Percentiles rank a stretch among this genome's conserved stretches.
Conservation (phyloP, 2,888 invertebrate species). For the Ennomos fuscantarius region DNA sequence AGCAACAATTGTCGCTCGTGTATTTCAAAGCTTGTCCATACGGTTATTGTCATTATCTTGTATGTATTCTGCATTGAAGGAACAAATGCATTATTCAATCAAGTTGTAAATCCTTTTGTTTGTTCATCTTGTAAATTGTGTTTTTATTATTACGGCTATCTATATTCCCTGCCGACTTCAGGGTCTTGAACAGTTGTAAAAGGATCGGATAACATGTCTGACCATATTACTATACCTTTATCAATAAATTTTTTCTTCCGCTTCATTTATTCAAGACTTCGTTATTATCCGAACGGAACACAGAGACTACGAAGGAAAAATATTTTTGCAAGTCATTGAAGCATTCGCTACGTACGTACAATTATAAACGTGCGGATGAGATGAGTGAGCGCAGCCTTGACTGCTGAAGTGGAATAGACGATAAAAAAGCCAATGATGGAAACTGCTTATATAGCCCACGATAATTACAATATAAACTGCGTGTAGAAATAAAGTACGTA, state of each 20-base stretch:
- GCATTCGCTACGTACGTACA: slow-evolving; percentile 35
- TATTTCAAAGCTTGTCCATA: slow-evolving; percentile 4
- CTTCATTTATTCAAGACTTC: background rate
- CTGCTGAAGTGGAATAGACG: slow-evolving; percentile 37
- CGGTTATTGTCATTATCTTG: background rate
- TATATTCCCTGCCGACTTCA: background rate
- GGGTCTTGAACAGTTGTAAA: slow-evolving; percentile 1
- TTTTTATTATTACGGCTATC: slow-evolving; percentile 4
- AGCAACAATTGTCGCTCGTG: background rate
- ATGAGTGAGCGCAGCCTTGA: slow-evolving; percentile 42
- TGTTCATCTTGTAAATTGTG: background rate
- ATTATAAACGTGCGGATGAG: slow-evolving; percentile 43
- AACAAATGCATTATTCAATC: slow-evolving; percentile 9
- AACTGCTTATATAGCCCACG: slow-evolving; percentile 46
- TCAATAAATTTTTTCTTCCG: background rate
- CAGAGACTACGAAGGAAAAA: background rate
- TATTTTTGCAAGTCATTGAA: slow-evolving; percentile 46
- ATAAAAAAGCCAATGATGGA: slow-evolving; percentile 43
- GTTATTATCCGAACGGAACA: slow-evolving; percentile 5
- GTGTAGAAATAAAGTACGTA: slow-evolving; percentile 46
- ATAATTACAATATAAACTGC: slow-evolving; percentile 28
- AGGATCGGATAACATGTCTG: slow-evolving; percentile 1
- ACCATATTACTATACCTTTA: slow-evolving; percentile 7
- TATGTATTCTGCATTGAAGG: slow-evolving; percentile 8
- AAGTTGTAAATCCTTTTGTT: slow-evolving; percentile 1